Evolutionary conservation across 1,140 invertebrate genomes (phyloP).

Genomic region (Hyphantria cunea): DNA sequence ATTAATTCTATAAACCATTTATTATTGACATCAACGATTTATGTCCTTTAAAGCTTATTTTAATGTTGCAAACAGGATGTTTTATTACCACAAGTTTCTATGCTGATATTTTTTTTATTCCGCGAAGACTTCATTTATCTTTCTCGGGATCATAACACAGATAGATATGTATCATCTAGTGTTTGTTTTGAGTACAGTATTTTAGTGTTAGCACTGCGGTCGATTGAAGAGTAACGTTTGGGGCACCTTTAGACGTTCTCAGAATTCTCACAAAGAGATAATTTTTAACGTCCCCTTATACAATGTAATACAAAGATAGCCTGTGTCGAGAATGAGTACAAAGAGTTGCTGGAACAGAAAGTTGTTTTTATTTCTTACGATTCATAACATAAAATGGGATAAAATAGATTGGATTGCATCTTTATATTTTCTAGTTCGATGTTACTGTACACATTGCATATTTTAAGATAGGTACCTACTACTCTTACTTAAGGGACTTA

Average conservation of each 20-base stretch:
- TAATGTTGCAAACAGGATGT: slow-evolving; percentile 19
- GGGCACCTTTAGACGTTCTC: slow-evolving; percentile 32
- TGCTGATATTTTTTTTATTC: slow-evolving; percentile 16
- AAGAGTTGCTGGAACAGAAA: slow-evolving; percentile 3
- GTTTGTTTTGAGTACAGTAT: slow-evolving; percentile 37
- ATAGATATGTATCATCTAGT: slow-evolving; percentile 28
- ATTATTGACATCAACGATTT: slow-evolving; percentile 37
- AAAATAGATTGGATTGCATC: background rate
- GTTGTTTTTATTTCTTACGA: background rate
- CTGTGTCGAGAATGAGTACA: slow-evolving; percentile 9
- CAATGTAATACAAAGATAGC: slow-evolving; percentile 17
- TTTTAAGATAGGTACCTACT: no score
- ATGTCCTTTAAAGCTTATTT: slow-evolving; percentile 23
- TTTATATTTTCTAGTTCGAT: no score
- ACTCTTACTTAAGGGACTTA: no score
- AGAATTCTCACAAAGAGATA: slow-evolving; percentile 21
- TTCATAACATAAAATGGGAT: background rate
- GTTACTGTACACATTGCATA: no score
- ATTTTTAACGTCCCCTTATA: slow-evolving; percentile 6
- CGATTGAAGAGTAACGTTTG: slow-evolving; percentile 36
- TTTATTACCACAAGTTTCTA: slow-evolving; percentile 16
- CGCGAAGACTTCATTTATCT: slow-evolving; percentile 44
- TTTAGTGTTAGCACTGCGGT: slow-evolving; percentile 38
- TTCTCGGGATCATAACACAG: slow-evolving; percentile 40
- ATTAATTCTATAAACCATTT: slow-evolving; percentile 33